Conservation (phyloP, 2,113 vertebrate species). For the Vulpes lagopus region DNA sequence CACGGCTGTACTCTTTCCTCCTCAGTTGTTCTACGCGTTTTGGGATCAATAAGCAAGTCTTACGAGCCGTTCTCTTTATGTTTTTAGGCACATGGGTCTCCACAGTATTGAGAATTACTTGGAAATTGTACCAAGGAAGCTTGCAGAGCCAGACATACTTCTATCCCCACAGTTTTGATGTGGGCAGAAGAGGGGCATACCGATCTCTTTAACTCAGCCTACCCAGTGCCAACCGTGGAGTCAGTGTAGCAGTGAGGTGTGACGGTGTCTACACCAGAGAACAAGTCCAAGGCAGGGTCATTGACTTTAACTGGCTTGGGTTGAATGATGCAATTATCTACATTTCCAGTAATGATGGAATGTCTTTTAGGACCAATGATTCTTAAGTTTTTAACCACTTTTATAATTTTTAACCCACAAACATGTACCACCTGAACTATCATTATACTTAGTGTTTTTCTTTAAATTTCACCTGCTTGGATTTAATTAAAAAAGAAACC, state of each 20-base stretch:
- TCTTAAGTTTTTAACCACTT: background rate
- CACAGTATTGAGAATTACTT: background rate
- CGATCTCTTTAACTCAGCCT: background rate
- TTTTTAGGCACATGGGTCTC: background rate
- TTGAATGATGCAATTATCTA: background rate
- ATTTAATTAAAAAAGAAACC: background rate
- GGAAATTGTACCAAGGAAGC: background rate
- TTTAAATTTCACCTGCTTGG: background rate
- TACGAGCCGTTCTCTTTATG: background rate
- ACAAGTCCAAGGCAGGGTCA: background rate
- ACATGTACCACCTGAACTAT: background rate
- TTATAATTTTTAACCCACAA: background rate
- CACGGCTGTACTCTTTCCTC: background rate
- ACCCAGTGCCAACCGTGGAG: accelerated
- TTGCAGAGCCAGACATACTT: background rate
- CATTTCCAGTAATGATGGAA: background rate
- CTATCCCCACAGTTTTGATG: background rate
- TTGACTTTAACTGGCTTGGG: background rate
- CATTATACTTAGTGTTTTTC: background rate
- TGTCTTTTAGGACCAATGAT: background rate
- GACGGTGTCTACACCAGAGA: background rate
- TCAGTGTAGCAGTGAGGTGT: background rate
- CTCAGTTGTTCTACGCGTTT: background rate
- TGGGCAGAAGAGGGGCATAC: background rate
- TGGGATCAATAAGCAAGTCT: background rate